Conservation (phyloP, 2,888 invertebrate genomes). For the Polymixis flavicincta region DNA sequence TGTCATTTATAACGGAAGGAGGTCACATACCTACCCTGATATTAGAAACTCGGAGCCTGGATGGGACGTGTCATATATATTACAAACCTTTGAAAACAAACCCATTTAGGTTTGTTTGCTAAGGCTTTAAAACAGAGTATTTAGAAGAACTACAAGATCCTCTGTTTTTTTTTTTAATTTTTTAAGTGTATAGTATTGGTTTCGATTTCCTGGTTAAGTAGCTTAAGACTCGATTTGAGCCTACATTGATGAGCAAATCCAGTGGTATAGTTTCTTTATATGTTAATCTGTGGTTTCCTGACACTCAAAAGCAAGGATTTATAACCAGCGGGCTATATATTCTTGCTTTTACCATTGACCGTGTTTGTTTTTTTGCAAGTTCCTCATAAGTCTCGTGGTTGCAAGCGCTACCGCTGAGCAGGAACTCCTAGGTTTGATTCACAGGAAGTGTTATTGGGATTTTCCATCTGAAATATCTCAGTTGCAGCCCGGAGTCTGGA, state of each 20-base stretch:
- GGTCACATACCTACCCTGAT: constrained; percentile 52
- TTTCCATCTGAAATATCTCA: too few species aligned
- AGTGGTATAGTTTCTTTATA: too few species aligned
- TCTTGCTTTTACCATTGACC: background rate
- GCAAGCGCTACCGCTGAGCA: too few species aligned
- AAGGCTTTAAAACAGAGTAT: background rate
- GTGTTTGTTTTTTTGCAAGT: background rate
- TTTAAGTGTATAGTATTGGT: background rate
- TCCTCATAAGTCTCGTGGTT: too few species aligned
- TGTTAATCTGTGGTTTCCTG: background rate
- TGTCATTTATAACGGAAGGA: constrained; percentile 52
- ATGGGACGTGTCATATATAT: constrained; percentile 5
- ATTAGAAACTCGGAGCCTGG: constrained; percentile 30
- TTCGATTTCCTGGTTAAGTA: background rate
- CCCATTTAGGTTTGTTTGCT: background rate
- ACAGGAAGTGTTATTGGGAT: too few species aligned
- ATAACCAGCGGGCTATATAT: background rate
- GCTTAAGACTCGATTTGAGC: background rate
- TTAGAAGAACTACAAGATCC: background rate
- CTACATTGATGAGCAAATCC: background rate
- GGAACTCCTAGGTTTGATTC: too few species aligned
- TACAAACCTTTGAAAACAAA: constrained; percentile 19
- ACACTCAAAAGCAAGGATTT: background rate
- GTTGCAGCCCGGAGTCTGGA: too few species aligned
- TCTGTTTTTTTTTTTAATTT: background rate